phyloP scores from a whole-genome alignment of 2,888 invertebrate genomes.

The Protodeltote pygarga region DNA sequence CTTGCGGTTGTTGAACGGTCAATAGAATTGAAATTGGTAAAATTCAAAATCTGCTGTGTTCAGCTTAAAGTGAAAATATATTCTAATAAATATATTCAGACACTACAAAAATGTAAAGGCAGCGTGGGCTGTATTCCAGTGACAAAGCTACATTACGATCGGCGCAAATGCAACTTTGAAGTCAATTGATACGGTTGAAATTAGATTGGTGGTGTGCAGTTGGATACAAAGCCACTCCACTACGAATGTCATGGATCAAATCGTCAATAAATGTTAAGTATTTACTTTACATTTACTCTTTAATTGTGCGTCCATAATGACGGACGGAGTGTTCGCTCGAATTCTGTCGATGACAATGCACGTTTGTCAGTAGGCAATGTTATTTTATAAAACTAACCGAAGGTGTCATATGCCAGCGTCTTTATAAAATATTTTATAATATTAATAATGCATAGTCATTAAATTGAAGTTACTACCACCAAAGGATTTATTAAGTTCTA shows the following conservation, averaged over 20 bases:
- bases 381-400: conserved; percentile 60
- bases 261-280: conserved; percentile 80
- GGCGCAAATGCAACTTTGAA: conserved; percentile 45
- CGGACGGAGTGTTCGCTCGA: conserved; percentile 65
- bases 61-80: conserved; percentile 32
- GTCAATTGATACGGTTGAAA: conserved; percentile 9
- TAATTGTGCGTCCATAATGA: conserved; percentile 74
- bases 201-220: conserved; percentile 11
- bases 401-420: conserved; percentile 34
- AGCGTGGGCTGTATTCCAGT: conserved; percentile 69
- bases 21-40: conserved; percentile 6
- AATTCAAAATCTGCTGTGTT: conserved; percentile 9
- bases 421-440: conserved; percentile 20
- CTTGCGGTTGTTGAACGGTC: no score
- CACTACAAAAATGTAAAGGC: conserved; percentile 63
- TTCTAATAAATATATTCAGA: conserved; percentile 56
- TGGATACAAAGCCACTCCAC: conserved; percentile 53
- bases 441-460: conserved; percentile 43
- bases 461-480: conserved; percentile 4
- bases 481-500: neutral
- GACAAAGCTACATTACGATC: conserved; percentile 58
- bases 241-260: conserved; percentile 78
- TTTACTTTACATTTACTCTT: conserved; percentile 83
- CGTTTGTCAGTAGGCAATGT: conserved; percentile 68
- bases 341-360: conserved; percentile 76